Conservation (phyloP, 2,113 vertebrate genomes). For the Patagioenas fasciata region DNA sequence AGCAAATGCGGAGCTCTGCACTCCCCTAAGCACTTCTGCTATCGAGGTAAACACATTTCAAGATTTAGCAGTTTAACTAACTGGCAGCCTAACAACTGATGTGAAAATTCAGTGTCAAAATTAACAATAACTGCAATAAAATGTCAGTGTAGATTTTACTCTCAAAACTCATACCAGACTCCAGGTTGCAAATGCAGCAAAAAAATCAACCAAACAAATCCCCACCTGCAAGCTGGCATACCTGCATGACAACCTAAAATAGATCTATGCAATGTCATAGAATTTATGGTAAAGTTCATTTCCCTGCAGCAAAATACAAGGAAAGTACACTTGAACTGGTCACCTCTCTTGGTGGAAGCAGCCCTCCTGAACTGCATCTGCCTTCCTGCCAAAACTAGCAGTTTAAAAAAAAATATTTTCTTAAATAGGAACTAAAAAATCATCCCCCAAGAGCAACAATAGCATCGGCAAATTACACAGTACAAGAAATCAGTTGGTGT, state of each 20-base stretch:
- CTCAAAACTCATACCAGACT: neutral
- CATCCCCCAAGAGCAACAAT: neutral
- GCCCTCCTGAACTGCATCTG: neutral
- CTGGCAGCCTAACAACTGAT: neutral
- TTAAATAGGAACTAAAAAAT: slow-evolving; percentile 4
- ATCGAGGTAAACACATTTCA: neutral
- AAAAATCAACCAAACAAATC: neutral
- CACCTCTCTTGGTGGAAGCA: neutral
- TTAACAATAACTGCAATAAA: neutral
- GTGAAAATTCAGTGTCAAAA: neutral
- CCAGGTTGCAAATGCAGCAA: neutral
- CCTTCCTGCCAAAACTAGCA: neutral
- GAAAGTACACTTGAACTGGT: neutral
- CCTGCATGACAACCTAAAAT: neutral
- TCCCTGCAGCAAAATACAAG: neutral
- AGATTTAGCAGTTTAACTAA: neutral
- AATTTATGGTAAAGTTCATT: neutral
- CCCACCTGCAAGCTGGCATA: neutral
- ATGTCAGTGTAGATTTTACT: neutral
- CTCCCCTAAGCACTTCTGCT: neutral
- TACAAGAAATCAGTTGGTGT: neutral
- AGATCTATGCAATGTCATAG: neutral
- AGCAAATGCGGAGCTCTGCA: neutral
- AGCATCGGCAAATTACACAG: slow-evolving; percentile 12
- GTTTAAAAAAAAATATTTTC: neutral